Conservation (phyloP, 2,888 invertebrate genomes). For the Eremobia ochroleuca region DNA sequence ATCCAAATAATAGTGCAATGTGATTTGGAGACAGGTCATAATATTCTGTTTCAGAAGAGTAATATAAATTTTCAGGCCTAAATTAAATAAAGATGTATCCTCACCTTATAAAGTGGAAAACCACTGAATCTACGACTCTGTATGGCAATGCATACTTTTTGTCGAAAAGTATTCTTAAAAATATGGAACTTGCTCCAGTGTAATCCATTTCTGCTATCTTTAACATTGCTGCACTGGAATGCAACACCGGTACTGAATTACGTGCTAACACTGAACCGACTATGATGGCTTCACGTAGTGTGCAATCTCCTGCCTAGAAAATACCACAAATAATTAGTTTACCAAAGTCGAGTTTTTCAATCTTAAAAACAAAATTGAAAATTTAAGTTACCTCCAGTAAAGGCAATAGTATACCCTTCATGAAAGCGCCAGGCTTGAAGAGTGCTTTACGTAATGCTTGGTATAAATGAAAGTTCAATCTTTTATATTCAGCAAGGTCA, state of each 20-base stretch:
- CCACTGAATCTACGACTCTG: conserved; percentile 98
- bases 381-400: conserved; percentile 90
- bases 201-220: conserved; percentile 99
- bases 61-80: not conserved
- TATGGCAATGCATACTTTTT: conserved; percentile 99
- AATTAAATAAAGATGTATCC: conserved; percentile 14
- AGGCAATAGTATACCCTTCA: conserved; percentile 96
- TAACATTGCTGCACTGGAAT: conserved; percentile 98
- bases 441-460: conserved; percentile 97
- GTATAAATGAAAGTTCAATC: conserved; percentile 98
- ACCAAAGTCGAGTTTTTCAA: not conserved
- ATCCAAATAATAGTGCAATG: too few relatives aligned
- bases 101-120: conserved; percentile 98
- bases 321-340: not conserved
- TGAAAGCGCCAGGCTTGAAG: conserved; percentile 99
- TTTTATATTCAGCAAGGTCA: conserved; percentile 98
- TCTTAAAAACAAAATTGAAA: not conserved
- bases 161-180: conserved; percentile 97
- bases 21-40: not conserved
- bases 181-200: conserved; percentile 98
- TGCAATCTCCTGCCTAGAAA: conserved; percentile 96
- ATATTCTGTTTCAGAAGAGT: not conserved
- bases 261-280: conserved; percentile 97
- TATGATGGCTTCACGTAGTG: conserved; percentile 98
- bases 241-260: conserved; percentile 98